phyloP scores from a whole-genome alignment of 1,140 invertebrate genomes.

The Carposina sasakii region DNA sequence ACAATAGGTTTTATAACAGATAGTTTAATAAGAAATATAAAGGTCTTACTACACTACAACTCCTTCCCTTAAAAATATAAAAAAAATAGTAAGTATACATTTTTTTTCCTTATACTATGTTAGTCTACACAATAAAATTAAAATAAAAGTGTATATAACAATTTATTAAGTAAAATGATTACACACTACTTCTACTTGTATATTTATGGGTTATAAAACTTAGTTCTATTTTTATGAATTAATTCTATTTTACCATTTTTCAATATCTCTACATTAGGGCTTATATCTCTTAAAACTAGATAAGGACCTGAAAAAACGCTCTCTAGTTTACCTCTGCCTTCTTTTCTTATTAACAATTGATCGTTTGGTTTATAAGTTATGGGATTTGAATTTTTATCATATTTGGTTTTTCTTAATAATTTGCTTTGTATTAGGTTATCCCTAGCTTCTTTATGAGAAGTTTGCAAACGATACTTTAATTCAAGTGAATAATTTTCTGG shows the following conservation, averaged over 20 bases:
- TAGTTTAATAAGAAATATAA: no score
- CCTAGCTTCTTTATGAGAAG: background rate
- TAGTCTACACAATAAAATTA: no score
- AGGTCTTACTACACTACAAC: no score
- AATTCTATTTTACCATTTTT: background rate
- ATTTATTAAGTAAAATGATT: no score
- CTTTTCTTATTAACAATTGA: background rate
- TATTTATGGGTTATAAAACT: no score
- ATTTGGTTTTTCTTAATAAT: background rate
- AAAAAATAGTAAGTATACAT: no score
- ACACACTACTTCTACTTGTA: no score
- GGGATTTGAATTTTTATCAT: constrained; percentile 10
- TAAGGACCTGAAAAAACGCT: background rate
- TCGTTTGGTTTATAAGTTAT: background rate
- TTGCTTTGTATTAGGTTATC: background rate
- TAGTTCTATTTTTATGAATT: constrained; percentile 2
- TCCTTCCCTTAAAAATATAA: no score
- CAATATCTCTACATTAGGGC: background rate
- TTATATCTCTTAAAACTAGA: background rate
- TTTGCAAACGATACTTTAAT: background rate
- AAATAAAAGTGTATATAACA: no score
- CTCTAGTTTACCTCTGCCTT: background rate
- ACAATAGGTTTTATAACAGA: no score
- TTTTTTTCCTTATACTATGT: no score
- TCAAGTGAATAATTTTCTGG: background rate